A percentile compares a stretch with the other conserved stretches of the same genome.
phyloP scores from a whole-genome alignment of 1,140 invertebrate species.

The Coenobita brevimanus region DNA sequence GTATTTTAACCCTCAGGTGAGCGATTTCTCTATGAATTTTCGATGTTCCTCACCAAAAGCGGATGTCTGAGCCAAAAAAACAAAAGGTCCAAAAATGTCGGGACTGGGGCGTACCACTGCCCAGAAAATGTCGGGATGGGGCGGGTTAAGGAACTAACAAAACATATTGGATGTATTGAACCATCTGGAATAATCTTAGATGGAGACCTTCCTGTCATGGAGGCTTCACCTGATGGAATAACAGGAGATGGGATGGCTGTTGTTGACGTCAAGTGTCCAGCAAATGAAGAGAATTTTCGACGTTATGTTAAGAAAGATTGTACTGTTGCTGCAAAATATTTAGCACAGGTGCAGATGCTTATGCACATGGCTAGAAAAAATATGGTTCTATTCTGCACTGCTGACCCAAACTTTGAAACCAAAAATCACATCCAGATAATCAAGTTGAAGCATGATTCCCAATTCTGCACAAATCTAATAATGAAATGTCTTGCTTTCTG shows the following conservation, averaged over 20 bases:
- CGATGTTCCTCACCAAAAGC: too few relatives aligned
- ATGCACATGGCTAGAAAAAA: conserved; percentile 4
- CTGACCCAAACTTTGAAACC: not conserved
- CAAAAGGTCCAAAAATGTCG: too few relatives aligned
- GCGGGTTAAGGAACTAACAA: too few relatives aligned
- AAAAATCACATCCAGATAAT: not conserved
- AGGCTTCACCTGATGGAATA: conserved; percentile 10
- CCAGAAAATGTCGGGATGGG: too few relatives aligned
- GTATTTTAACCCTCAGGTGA: too few relatives aligned
- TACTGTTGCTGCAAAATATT: not conserved
- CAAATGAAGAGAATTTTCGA: not conserved
- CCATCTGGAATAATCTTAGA: not conserved
- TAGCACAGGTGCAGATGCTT: conserved; percentile 3
- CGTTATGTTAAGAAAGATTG: conserved; percentile 3
- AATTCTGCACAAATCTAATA: too few relatives aligned
- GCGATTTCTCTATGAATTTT: too few relatives aligned
- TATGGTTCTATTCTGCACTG: not conserved
- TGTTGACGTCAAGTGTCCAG: not conserved
- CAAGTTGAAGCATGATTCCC: too few relatives aligned
- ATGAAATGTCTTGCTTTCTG: too few relatives aligned
- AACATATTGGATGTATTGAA: too few relatives aligned
- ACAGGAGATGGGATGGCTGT: conserved; percentile 13
- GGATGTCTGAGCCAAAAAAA: too few relatives aligned
- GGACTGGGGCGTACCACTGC: too few relatives aligned
- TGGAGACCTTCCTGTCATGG: not conserved